Evolutionary conservation across 2,797 vertebrate genomes (phyloP).

Genomic region (Notolepis coatsorum): DNA sequence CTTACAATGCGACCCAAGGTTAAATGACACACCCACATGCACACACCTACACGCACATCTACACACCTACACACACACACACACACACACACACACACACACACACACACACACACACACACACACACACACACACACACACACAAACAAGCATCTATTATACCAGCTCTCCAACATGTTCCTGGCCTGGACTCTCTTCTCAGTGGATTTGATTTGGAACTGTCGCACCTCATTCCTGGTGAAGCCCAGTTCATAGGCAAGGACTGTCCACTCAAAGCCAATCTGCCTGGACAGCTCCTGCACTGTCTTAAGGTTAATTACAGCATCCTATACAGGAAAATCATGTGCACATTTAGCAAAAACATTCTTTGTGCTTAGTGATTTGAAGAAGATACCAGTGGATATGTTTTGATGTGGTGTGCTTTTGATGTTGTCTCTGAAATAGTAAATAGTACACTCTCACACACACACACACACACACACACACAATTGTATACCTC

Average conservation of each 20-base stretch:
- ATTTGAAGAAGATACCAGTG: neutral
- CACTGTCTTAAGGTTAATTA: constrained; percentile 84
- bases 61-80: neutral
- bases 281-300: constrained; percentile 80
- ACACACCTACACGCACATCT: neutral
- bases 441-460: neutral
- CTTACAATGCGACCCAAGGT: too few species aligned
- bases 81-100: constrained; percentile 6
- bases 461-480: neutral
- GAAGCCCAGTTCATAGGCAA: constrained; percentile 84
- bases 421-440: neutral
- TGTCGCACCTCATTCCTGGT: constrained; percentile 77
- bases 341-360: constrained; percentile 3
- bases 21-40: neutral
- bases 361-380: neutral
- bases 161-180: constrained; percentile 86
- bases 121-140: constrained; percentile 3
- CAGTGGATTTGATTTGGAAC: constrained; percentile 75
- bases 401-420: neutral
- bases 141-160: too few species aligned
- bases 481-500: constrained; percentile 80
- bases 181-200: constrained; percentile 79
- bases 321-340: constrained; percentile 83
- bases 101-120: neutral
- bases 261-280: constrained; percentile 84